Conservation (phyloP, 2,797 vertebrate genomes). For the Hapalemur alaotrensis region DNA sequence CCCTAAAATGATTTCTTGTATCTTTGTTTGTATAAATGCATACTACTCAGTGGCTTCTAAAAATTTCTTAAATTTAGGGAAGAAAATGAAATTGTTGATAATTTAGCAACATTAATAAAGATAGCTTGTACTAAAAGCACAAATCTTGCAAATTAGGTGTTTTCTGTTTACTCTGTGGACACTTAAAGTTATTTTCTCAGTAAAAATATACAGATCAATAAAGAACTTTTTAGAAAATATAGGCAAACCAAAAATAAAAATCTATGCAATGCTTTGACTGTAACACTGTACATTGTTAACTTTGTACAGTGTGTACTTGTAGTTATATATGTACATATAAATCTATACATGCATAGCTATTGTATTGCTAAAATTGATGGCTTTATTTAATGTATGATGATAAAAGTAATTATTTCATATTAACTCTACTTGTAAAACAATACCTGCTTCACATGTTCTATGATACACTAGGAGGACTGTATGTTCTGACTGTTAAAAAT, state of each 20-base stretch:
- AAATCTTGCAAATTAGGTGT: not conserved
- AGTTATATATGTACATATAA: not conserved
- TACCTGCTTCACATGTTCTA: not conserved
- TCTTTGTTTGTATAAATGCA: not conserved
- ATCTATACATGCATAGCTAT: not conserved
- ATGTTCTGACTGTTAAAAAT: not conserved
- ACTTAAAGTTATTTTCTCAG: not conserved
- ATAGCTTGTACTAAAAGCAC: not conserved
- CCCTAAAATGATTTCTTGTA: not conserved
- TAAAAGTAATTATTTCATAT: not conserved
- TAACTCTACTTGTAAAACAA: not conserved
- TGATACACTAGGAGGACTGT: not conserved
- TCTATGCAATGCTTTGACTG: not conserved
- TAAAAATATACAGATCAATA: not conserved
- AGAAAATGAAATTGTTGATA: not conserved
- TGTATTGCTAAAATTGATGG: not conserved
- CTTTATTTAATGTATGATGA: not conserved
- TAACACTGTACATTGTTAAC: not conserved
- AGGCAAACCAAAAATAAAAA: not conserved
- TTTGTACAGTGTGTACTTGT: not conserved
- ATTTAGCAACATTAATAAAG: not conserved
- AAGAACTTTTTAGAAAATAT: not conserved
- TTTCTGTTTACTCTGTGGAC: not conserved
- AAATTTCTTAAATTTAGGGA: not conserved
- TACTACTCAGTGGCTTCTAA: not conserved